Conservation (phyloP, 1,140 invertebrate species). For the Chelonus insularis region DNA sequence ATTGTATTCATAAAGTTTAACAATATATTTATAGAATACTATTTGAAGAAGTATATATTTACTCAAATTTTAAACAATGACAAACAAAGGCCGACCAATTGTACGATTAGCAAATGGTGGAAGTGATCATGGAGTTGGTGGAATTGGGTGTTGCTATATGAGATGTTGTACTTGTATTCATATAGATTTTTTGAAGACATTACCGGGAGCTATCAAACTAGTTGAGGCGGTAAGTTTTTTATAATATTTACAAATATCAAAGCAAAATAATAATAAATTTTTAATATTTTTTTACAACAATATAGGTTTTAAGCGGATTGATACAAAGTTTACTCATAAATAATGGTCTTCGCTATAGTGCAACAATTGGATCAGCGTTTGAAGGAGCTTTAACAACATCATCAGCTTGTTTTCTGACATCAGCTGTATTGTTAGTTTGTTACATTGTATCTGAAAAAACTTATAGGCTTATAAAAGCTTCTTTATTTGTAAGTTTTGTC, state of each 20-base stretch:
- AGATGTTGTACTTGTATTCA: slow-evolving; percentile 78
- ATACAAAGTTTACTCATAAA: slow-evolving; percentile 77
- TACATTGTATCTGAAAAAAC: slow-evolving; percentile 78
- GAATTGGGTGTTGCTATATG: slow-evolving; percentile 72
- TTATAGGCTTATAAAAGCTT: slow-evolving; percentile 71
- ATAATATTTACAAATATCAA: slow-evolving; percentile 1
- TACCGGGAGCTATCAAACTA: slow-evolving; percentile 73
- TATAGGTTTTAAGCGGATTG: slow-evolving; percentile 70
- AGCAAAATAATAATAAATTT: not conserved
- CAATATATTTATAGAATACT: too few species aligned
- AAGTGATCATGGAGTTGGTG: slow-evolving; percentile 46
- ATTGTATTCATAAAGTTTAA: too few species aligned
- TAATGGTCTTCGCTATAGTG: slow-evolving; percentile 70
- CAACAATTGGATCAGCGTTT: slow-evolving; percentile 71
- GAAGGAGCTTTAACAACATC: slow-evolving; percentile 76
- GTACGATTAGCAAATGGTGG: slow-evolving; percentile 43
- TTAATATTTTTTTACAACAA: not conserved
- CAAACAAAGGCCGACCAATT: slow-evolving; percentile 36
- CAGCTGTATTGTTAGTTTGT: slow-evolving; percentile 69
- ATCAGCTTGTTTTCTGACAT: slow-evolving; percentile 74
- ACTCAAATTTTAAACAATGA: slow-evolving; percentile 17
- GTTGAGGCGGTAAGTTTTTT: slow-evolving; percentile 66
- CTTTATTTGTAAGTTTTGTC: slow-evolving; percentile 72
- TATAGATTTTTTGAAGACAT: slow-evolving; percentile 70
- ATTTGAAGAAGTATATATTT: not conserved